Evolutionary conservation across 2,797 vertebrate species (phyloP).

Genomic region (Leptodactylus fallax): DNA sequence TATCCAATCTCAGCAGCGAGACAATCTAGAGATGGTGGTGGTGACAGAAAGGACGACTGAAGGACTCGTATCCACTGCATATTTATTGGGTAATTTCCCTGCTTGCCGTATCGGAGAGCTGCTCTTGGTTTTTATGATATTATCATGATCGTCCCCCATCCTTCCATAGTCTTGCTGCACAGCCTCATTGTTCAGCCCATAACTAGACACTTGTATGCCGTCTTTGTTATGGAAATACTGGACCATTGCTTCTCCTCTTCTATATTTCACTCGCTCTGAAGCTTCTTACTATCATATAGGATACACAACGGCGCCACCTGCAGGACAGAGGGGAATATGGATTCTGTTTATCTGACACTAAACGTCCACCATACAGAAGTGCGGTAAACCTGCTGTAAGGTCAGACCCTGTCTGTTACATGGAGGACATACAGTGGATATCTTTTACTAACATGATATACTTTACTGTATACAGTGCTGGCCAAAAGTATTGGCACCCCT

Average conservation of each 20-base stretch:
- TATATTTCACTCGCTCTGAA: neutral
- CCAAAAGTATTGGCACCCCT: too few species aligned
- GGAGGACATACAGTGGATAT: too few species aligned
- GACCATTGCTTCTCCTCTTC: neutral
- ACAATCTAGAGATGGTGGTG: neutral
- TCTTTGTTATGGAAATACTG: neutral
- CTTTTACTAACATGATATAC: too few species aligned
- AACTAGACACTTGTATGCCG: neutral
- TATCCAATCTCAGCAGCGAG: neutral
- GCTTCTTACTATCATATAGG: neutral
- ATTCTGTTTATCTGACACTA: neutral
- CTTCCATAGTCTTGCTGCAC: neutral
- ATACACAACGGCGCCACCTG: slow-evolving; percentile 1
- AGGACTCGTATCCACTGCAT: too few species aligned
- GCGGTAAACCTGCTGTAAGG: neutral
- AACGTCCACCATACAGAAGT: neutral
- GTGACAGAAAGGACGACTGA: neutral
- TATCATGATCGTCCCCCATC: neutral
- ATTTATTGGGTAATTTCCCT: neutral
- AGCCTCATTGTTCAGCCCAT: neutral
- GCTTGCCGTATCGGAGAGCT: neutral
- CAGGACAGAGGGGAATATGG: neutral
- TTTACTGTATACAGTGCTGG: too few species aligned
- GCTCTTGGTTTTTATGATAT: neutral
- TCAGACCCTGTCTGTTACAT: neutral